Percentiles rank a stretch among this genome's conserved stretches.
Conservation (phyloP, 2,113 vertebrate species). For the Cettia cetti region DNA sequence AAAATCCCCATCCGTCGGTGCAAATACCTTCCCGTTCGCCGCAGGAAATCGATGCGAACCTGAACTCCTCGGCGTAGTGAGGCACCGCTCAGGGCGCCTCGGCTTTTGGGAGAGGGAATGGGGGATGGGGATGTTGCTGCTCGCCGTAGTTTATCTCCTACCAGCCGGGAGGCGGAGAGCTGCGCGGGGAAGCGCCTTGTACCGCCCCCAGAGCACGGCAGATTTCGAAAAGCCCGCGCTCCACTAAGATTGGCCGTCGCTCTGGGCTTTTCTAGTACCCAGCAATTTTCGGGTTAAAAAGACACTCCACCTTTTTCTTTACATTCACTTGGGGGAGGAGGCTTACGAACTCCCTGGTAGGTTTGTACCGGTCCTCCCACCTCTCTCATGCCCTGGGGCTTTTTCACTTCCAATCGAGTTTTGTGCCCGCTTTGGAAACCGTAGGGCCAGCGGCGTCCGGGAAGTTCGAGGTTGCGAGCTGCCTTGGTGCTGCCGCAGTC, state of each 20-base stretch:
- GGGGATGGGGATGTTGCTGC: fast-evolving
- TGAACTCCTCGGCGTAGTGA: fast-evolving
- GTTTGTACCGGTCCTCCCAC: too few relatives aligned
- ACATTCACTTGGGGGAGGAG: not conserved
- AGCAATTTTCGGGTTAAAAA: not conserved
- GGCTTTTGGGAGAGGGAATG: fast-evolving
- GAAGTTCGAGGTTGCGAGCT: fast-evolving
- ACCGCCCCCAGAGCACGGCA: fast-evolving
- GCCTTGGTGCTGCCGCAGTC: not conserved
- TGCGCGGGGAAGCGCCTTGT: not conserved
- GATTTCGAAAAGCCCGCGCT: conserved; percentile 19
- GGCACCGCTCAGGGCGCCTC: fast-evolving
- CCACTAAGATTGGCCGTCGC: not conserved
- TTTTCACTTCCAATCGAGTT: fast-evolving
- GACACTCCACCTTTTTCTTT: fast-evolving
- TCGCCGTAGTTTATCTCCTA: fast-evolving
- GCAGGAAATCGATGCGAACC: fast-evolving
- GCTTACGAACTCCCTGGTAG: not conserved
- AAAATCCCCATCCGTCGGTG: fast-evolving
- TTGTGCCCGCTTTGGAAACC: too few relatives aligned
- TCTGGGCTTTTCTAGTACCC: fast-evolving
- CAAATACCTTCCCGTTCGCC: fast-evolving
- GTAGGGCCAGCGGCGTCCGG: fast-evolving
- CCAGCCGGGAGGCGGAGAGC: fast-evolving
- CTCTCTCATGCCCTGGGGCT: fast-evolving